These are phyloP conservation scores for Hippasteria phrygiana DNA, from an alignment of 53 echinoderm and acorn worm genomes.

Conservation along the genomic window DNA sequence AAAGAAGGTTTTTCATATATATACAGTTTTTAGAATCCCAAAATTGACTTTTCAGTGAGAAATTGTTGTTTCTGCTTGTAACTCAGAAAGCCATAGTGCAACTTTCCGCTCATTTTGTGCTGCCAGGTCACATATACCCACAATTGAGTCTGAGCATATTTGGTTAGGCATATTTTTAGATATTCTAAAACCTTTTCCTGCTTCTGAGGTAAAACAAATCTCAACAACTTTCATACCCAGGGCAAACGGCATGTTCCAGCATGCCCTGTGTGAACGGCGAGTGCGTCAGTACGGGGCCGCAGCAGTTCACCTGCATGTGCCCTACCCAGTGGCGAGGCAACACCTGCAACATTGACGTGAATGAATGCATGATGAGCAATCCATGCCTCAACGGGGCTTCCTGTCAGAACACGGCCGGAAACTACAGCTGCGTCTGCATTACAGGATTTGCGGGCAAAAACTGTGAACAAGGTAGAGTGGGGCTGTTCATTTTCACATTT, in stretches of 20 bases:
- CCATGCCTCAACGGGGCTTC: conserved; percentile 28
- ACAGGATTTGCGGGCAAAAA: conserved; percentile 42
- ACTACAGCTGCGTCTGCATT: conserved; percentile 32
- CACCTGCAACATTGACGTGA: conserved; percentile 54
- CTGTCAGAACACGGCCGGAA: conserved; percentile 28
- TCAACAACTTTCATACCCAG: background rate
- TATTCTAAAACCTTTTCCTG: too few species aligned
- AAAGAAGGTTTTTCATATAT: too few species aligned
- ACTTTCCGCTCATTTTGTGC: too few species aligned
- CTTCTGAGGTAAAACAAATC: too few species aligned
- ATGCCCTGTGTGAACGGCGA: conserved; percentile 57
- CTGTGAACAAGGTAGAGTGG: conserved; percentile 37
- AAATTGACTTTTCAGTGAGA: too few species aligned
- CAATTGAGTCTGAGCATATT: too few species aligned
- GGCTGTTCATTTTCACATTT: too few species aligned
- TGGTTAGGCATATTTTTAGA: too few species aligned
- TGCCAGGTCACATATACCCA: too few species aligned
- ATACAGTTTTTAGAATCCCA: too few species aligned
- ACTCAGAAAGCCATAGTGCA: too few species aligned
- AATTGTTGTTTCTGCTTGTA: too few species aligned
- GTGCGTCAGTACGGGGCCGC: conserved; percentile 57
- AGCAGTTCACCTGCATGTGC: conserved; percentile 55
- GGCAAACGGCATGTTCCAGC: conserved; percentile 40
- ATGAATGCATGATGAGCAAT: conserved; percentile 33
- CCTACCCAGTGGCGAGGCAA: conserved; percentile 40